These are phyloP conservation scores for Liasis olivaceus DNA, from an alignment of 2,797 vertebrate species.

Conservation along the genomic window DNA sequence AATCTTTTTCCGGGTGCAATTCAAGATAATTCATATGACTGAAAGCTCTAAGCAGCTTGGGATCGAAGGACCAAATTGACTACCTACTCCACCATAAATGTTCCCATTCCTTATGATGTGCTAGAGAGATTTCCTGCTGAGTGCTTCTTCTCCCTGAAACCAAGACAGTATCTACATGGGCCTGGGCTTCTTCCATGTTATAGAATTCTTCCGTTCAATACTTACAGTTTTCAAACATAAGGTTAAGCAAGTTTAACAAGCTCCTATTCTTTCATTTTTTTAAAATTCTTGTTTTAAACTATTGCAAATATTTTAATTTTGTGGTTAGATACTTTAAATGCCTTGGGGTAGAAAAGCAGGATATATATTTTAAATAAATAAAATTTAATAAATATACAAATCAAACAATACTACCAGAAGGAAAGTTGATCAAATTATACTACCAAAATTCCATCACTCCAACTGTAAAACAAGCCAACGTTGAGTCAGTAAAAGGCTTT, in stretches of 20 bases:
- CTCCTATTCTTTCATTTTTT: not conserved
- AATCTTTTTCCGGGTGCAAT: not conserved
- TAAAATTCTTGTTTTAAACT: not conserved
- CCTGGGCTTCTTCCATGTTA: not conserved
- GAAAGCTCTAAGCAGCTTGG: not conserved
- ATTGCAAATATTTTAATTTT: not conserved
- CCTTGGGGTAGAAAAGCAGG: not conserved
- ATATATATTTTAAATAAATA: not conserved
- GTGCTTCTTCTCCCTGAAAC: not conserved
- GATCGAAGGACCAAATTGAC: not conserved
- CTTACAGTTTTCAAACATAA: not conserved
- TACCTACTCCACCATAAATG: not conserved
- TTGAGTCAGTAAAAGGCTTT: not conserved
- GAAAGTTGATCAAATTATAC: not conserved
- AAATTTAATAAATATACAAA: not conserved
- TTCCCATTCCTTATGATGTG: not conserved
- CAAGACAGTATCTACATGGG: not conserved
- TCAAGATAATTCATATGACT: not conserved
- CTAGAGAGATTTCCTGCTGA: not conserved
- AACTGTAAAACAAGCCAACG: not conserved
- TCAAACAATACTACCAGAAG: not conserved
- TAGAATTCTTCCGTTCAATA: not conserved
- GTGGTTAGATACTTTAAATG: not conserved
- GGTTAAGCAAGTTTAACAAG: not conserved
- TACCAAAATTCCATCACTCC: not conserved